Percentiles rank a stretch among this genome's conserved stretches.
These are phyloP conservation scores for Platichthys flesus DNA, from an alignment of 2,113 vertebrate genomes.

Conservation along the genomic window DNA sequence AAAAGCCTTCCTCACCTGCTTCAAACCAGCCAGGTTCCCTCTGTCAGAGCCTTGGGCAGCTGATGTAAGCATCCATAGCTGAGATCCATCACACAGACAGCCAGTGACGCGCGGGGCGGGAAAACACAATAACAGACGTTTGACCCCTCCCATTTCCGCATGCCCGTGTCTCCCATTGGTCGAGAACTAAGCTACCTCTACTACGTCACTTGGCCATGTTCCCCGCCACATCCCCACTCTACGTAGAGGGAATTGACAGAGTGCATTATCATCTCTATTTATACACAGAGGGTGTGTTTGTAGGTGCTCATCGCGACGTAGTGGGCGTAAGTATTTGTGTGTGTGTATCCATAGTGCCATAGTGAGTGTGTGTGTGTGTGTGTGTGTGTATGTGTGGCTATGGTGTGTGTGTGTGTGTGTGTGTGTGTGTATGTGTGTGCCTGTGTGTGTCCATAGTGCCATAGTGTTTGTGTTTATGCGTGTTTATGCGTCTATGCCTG, in stretches of 20 bases:
- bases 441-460: no score
- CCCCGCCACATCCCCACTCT: constrained; percentile 29
- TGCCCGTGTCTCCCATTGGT: constrained; percentile 46
- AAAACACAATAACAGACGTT: constrained; percentile 44
- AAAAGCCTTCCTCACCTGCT: constrained; percentile 50
- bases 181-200: accelerated
- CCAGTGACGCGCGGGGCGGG: constrained; percentile 60
- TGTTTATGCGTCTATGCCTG: no score
- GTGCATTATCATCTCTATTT: constrained; percentile 19
- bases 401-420: background rate
- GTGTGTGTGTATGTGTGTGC: no score
- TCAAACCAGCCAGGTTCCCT: constrained; percentile 46
- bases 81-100: constrained; percentile 29
- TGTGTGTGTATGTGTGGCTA: no score
- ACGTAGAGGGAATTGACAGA: constrained; percentile 41
- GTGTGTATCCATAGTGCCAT: background rate
- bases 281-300: background rate
- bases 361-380: no score
- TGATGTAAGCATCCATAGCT: constrained; percentile 56
- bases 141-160: constrained; percentile 20
- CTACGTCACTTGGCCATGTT: background rate
- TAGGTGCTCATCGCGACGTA: no score
- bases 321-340: background rate
- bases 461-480: no score
- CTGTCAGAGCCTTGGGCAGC: constrained; percentile 55